These are phyloP conservation scores for Tokudaia muenninki DNA, from an alignment of 2,797 vertebrate species.

Conservation along the genomic window DNA sequence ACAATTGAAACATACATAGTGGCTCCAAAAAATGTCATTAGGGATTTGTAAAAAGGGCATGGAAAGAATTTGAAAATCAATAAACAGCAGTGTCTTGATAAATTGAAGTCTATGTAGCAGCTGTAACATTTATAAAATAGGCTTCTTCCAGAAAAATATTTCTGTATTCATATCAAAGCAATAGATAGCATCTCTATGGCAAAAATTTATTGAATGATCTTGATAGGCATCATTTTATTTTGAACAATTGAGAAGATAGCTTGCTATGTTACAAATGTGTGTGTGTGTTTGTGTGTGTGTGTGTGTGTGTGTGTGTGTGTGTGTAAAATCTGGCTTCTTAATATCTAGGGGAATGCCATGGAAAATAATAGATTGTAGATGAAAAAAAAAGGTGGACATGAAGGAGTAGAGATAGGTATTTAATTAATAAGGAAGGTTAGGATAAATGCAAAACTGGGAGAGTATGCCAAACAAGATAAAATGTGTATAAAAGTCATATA, in stretches of 20 bases:
- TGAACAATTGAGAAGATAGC: constrained; percentile 36
- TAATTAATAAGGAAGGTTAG: too few species aligned
- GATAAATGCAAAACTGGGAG: too few species aligned
- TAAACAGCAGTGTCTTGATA: constrained; percentile 5
- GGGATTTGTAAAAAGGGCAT: not conserved
- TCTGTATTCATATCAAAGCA: not conserved
- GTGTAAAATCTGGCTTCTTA: not conserved
- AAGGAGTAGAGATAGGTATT: not conserved
- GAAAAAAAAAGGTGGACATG: not conserved
- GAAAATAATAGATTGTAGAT: not conserved
- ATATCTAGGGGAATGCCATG: not conserved
- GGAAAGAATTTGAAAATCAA: not conserved
- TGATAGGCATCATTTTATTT: not conserved
- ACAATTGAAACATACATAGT: not conserved
- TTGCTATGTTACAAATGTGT: not conserved
- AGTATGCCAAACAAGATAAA: not conserved
- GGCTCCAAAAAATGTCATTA: not conserved
- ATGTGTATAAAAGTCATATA: not conserved
- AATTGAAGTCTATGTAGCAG: not conserved
- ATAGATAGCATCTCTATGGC: not conserved
- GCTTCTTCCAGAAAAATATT: not conserved
- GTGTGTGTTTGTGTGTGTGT: too few species aligned
- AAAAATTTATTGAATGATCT: not conserved
- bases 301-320: too few species aligned
- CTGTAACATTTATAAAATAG: not conserved